phyloP scores from a whole-genome alignment of 2,113 vertebrate species.

The Sitta europaea region DNA sequence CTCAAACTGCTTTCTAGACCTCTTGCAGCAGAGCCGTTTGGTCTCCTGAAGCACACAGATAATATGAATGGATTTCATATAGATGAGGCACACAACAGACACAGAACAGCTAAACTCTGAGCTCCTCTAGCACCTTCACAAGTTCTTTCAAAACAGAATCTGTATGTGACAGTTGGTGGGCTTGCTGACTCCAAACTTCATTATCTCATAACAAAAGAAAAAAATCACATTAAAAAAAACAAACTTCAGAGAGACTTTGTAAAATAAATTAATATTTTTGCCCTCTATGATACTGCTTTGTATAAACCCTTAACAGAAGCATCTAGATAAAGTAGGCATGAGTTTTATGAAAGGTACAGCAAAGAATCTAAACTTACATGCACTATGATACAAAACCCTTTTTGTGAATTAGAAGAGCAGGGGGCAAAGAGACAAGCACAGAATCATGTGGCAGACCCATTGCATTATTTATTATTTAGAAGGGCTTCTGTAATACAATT shows the following conservation, averaged over 20 bases:
- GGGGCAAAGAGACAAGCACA: neutral
- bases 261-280: neutral
- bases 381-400: neutral
- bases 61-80: neutral
- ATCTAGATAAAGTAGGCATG: neutral
- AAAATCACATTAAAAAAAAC: neutral
- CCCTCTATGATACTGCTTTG: neutral
- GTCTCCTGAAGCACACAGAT: neutral
- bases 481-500: slow-evolving; percentile 30
- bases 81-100: neutral
- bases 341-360: neutral
- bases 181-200: neutral
- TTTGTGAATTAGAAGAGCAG: neutral
- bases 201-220: neutral
- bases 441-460: neutral
- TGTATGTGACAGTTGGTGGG: neutral
- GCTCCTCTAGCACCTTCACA: neutral
- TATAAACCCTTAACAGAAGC: neutral
- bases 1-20: neutral
- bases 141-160: neutral
- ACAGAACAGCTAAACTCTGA: neutral
- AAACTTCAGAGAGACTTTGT: neutral
- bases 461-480: slow-evolving; percentile 46
- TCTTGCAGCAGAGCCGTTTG: neutral
- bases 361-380: neutral